Base-by-base conservation (phyloP, 2,797 vertebrate species). In the Thunnus albacares region DNA sequence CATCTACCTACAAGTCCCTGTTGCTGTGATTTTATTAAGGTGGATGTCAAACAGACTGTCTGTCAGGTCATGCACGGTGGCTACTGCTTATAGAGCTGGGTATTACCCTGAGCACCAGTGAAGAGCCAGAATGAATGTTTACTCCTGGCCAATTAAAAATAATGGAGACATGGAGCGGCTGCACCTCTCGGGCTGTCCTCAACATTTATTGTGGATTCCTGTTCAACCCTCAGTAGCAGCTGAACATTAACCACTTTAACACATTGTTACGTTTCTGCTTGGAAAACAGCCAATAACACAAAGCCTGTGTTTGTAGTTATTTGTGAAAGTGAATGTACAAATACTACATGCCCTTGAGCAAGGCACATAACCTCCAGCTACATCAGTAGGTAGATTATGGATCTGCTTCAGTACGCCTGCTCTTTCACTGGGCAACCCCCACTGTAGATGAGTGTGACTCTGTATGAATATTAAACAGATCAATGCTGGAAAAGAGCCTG, bases 91-190 rank as follows among this genome's bases (percentile, higher is more conserved):
- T 61, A 78, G 51, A 49, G 47, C 47, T 49, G 47, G 47, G 47
- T 20, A 49, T 49, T 49, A 49, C 47, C 17, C 18, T 20, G 47
- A 20, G 17, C 6, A 8, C 18, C 6, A 47, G 45, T 6, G 15
- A 47, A 47, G 60, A 70, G 53, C 64, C 75, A 62, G 47, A 67
- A 55, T 65, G 53, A 68, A 53, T 86, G 79, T 82, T 85, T 81
- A 73, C 77, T 65, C 41, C 61, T 51, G 65, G 58, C 51, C 77
- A 92, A 85, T 86, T 87, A 86, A 84, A 85, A 79, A 79, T 60
- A 71, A 69, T 72, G 69, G 68, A 86, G 78, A 63, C 53, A 69
- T 2, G 53, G 17, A 60, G 41, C 68, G 33, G 57, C 70, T 71
- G 65, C 38, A 26, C 9, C n/a, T 63, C 77, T 73, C 22, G 9